A percentile compares a stretch with the other conserved stretches of the same genome.
Conservation (phyloP, 2,797 vertebrate genomes). For the Alca torda region DNA sequence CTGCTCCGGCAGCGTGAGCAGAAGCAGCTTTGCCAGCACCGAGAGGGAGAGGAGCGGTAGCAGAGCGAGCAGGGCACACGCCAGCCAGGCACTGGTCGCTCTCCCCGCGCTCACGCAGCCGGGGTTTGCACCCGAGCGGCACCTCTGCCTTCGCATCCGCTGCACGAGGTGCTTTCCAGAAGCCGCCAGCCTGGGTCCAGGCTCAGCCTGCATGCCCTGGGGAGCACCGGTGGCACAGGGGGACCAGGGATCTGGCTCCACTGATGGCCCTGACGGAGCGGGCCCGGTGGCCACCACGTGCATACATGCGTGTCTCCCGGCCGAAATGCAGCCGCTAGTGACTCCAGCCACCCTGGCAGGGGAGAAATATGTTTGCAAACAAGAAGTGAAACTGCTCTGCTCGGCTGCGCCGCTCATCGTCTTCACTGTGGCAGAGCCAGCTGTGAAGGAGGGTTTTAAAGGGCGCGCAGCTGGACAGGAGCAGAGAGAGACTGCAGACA, state of each 20-base stretch:
- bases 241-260: background rate
- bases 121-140: background rate
- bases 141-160: background rate
- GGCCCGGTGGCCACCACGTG: rapidly evolving
- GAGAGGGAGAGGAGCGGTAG: background rate
- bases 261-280: background rate
- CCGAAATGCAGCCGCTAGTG: background rate
- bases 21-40: background rate
- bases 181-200: background rate
- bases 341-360: background rate
- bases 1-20: rapidly evolving
- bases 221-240: background rate
- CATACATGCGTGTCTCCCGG: background rate
- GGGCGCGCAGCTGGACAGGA: background rate
- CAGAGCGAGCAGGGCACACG: rapidly evolving
- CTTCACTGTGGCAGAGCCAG: background rate
- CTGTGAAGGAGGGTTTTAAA: background rate
- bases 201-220: background rate
- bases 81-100: background rate
- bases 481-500: background rate
- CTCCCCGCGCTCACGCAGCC: rapidly evolving
- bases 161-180: background rate
- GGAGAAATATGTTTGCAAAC: background rate
- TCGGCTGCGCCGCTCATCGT: background rate
- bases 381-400: slow-evolving; percentile 33